phyloP scores from a whole-genome alignment of 2,113 vertebrate species.

The Mohoua ochrocephala region DNA sequence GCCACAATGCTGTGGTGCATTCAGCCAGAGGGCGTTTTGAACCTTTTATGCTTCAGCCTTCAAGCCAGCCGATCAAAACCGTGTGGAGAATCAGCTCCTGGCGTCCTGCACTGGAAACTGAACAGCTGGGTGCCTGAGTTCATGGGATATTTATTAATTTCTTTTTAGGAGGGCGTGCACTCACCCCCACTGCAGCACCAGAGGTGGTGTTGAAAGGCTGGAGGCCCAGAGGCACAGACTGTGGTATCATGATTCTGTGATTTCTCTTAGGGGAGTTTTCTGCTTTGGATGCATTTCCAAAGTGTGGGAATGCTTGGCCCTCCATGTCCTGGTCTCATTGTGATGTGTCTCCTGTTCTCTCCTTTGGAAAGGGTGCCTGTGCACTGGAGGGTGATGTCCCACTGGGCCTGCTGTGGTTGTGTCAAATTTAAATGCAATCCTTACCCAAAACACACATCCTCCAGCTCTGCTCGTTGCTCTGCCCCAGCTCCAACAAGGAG shows the following conservation, averaged over 20 bases:
- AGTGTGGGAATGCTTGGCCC: background rate
- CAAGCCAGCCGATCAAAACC: background rate
- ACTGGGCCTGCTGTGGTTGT: background rate
- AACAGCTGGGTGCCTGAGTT: background rate
- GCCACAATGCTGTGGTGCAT: background rate
- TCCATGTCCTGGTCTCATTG: background rate
- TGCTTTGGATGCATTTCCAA: background rate
- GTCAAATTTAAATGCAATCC: background rate
- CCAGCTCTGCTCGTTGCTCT: background rate
- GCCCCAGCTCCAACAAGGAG: background rate
- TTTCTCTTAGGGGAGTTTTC: background rate
- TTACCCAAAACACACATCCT: background rate
- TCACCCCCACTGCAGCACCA: background rate
- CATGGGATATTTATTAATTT: background rate
- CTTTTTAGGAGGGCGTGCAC: background rate
- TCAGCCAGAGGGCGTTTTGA: background rate
- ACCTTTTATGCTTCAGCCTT: background rate
- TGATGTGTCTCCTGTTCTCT: background rate
- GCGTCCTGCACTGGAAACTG: background rate
- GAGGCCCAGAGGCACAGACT: background rate
- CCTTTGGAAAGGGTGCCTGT: background rate
- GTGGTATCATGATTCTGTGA: background rate
- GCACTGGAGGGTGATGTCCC: background rate
- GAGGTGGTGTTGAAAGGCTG: background rate
- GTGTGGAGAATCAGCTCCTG: background rate